Percentiles rank a stretch among this genome's conserved stretches.
phyloP scores from a whole-genome alignment of 2,113 vertebrate species.

The Pyrgilauda ruficollis region DNA sequence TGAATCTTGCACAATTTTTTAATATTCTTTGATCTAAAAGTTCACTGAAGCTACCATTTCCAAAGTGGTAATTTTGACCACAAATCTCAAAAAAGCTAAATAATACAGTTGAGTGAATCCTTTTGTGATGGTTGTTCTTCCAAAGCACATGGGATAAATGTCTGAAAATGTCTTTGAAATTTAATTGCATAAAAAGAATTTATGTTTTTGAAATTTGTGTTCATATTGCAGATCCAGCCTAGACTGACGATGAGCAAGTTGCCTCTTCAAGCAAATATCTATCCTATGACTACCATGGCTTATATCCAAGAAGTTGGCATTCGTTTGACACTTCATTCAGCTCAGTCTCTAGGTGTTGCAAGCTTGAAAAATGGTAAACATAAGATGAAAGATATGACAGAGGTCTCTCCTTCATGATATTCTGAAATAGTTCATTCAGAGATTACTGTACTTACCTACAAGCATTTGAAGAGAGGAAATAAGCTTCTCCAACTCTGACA shows the following conservation, averaged over 20 bases:
- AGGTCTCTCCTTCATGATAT: neutral
- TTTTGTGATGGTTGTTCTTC: neutral
- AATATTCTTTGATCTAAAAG: slow-evolving; percentile 33
- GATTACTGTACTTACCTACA: neutral
- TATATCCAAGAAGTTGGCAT: slow-evolving; percentile 81
- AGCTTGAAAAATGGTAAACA: slow-evolving; percentile 83
- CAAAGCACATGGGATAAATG: neutral
- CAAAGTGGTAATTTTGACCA: neutral
- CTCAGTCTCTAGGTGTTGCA: slow-evolving; percentile 85
- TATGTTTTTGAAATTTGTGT: neutral
- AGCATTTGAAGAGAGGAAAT: neutral
- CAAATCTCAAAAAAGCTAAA: slow-evolving; percentile 5
- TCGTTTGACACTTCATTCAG: slow-evolving; percentile 84
- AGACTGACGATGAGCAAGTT: slow-evolving; percentile 83
- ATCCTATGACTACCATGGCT: slow-evolving; percentile 86
- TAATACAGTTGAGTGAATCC: neutral
- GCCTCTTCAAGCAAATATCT: slow-evolving; percentile 92
- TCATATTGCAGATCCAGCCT: slow-evolving; percentile 84
- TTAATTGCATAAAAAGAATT: slow-evolving; percentile 13
- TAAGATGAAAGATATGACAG: neutral
- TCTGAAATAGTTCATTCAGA: neutral
- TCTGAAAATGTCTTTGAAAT: slow-evolving; percentile 33
- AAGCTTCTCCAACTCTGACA: neutral
- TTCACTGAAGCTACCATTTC: neutral
- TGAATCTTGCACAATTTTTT: slow-evolving; percentile 17